phyloP scores from a whole-genome alignment of 1,140 invertebrate species.

The Drosophila mayri region DNA sequence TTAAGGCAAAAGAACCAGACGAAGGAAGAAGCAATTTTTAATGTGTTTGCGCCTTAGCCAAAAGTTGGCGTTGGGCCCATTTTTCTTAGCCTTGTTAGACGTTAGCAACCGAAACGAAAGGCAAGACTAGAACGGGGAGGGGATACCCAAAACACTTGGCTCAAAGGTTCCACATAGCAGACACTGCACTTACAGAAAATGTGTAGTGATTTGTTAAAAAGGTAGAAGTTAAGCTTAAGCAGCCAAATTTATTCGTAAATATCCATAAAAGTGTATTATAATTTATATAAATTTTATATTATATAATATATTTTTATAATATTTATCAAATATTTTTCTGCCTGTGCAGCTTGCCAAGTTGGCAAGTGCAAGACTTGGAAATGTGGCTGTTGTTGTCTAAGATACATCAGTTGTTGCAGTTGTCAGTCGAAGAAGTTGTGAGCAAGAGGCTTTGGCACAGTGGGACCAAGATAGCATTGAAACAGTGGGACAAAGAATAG shows the following conservation, averaged over 20 bases:
- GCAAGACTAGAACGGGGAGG: neutral
- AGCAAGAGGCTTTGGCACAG: conserved; percentile 68
- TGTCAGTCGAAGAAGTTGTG: conserved; percentile 78
- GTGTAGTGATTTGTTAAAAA: rapidly evolving
- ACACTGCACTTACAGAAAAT: neutral
- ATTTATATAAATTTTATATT: neutral
- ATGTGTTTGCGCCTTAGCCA: conserved; percentile 81
- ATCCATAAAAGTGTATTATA: neutral
- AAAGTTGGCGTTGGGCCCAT: conserved; percentile 82
- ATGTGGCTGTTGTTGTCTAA: conserved; percentile 71
- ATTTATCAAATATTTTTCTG: neutral
- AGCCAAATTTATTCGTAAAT: neutral
- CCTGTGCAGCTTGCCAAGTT: conserved; percentile 10
- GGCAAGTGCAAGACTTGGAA: conserved; percentile 63
- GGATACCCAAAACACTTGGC: conserved; percentile 64
- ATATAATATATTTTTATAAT: too few species aligned
- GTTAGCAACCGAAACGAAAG: conserved; percentile 37
- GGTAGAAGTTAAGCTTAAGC: neutral
- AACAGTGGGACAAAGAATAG: conserved; percentile 43
- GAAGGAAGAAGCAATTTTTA: conserved; percentile 69
- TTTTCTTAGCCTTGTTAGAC: conserved; percentile 83
- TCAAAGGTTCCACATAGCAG: conserved; percentile 67
- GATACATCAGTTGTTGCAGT: conserved; percentile 80
- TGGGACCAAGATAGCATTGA: conserved; percentile 4
- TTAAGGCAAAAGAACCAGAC: conserved; percentile 18